Conservation (phyloP, 2,797 vertebrate genomes). For the Avahi laniger region DNA sequence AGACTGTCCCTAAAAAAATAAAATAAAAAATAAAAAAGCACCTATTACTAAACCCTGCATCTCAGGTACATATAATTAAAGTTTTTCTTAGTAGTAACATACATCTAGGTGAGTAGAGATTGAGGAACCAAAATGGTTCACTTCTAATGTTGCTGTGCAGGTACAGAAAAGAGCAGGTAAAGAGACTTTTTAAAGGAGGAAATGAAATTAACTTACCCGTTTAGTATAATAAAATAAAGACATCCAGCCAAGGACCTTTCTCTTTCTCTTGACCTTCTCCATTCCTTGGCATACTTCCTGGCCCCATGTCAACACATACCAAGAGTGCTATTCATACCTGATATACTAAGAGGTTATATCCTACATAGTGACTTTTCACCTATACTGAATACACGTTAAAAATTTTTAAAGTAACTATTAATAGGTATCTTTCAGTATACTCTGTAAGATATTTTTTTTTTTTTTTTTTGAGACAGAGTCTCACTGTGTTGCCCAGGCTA, state of each 20-base stretch:
- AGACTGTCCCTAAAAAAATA: too few relatives aligned
- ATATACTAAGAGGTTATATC: not conserved
- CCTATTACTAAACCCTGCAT: not conserved
- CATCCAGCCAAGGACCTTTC: not conserved
- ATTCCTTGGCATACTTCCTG: not conserved
- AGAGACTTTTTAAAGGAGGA: not conserved
- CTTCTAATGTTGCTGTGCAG: not conserved
- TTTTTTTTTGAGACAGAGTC: not conserved
- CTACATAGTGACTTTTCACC: not conserved
- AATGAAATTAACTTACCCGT: not conserved
- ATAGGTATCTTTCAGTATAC: not conserved
- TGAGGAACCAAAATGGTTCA: not conserved
- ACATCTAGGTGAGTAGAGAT: not conserved
- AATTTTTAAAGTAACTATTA: not conserved
- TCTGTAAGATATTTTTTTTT: not conserved
- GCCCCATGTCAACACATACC: not conserved
- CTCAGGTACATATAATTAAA: not conserved
- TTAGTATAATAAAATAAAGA: not conserved
- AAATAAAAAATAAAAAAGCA: not conserved
- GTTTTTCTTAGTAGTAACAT: not conserved
- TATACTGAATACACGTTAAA: not conserved
- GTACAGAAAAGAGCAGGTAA: not conserved
- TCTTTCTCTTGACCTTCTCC: not conserved
- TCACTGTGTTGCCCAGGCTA: too few relatives aligned
- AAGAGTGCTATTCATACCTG: not conserved